Percentiles rank a stretch among this genome's conserved stretches.
Evolutionary conservation across 1,140 invertebrate genomes (phyloP).

Genomic region (Maconellicoccus hirsutus): DNA sequence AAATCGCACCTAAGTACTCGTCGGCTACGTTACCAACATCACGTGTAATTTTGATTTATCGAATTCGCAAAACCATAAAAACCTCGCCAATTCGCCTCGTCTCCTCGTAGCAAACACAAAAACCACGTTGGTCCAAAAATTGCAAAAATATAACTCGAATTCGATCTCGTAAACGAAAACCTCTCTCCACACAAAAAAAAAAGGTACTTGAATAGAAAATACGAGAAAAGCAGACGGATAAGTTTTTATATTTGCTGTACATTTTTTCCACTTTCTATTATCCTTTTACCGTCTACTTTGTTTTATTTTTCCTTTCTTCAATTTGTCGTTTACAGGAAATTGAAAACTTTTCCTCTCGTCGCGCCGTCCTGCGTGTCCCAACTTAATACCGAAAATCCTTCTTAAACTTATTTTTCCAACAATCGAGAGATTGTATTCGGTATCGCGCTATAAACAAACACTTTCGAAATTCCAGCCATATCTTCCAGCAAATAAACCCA

Average conservation of each 20-base stretch:
- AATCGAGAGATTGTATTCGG: constrained; percentile 12
- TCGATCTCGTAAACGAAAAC: too few relatives aligned
- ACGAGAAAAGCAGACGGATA: not conserved
- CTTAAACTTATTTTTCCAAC: constrained; percentile 20
- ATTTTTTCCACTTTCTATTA: constrained; percentile 20
- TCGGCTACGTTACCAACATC: not conserved
- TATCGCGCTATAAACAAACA: constrained; percentile 21
- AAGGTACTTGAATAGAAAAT: not conserved
- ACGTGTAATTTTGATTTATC: not conserved
- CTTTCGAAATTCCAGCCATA: constrained; percentile 15
- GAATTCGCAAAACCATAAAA: not conserved
- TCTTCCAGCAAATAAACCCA: constrained; percentile 13
- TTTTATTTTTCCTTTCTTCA: constrained; percentile 17
- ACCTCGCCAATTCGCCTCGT: too few relatives aligned
- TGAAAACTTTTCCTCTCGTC: constrained; percentile 11
- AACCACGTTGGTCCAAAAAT: too few relatives aligned
- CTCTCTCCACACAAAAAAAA: too few relatives aligned
- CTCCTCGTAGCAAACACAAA: too few relatives aligned
- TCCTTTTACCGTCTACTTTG: constrained; percentile 13
- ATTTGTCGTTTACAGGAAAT: constrained; percentile 18
- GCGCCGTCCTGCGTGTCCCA: not conserved
- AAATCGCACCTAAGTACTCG: not conserved
- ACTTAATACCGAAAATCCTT: constrained; percentile 4
- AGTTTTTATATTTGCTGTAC: constrained; percentile 1
- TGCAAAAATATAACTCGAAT: too few relatives aligned